Conservation (phyloP, 2,113 vertebrate genomes). For the Seriola rivoliana region DNA sequence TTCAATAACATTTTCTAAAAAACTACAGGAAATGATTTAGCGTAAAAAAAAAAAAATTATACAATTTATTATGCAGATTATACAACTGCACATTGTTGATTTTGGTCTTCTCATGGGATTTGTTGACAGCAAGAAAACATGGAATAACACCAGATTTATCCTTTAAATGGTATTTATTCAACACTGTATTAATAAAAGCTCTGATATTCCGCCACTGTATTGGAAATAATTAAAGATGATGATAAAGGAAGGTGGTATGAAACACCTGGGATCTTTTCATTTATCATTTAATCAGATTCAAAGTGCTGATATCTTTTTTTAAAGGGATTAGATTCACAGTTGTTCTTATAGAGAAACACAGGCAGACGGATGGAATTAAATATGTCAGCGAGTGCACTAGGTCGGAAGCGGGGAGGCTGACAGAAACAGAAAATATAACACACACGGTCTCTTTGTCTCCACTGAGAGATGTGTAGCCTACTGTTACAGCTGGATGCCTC, state of each 20-base stretch:
- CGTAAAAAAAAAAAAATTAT: background rate
- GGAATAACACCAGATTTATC: background rate
- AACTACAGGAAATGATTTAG: background rate
- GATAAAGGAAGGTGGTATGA: background rate
- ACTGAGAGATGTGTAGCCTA: constrained; percentile 35
- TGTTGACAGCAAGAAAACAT: background rate
- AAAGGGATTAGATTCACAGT: background rate
- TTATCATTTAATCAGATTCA: too few relatives aligned
- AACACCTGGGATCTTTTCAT: too few relatives aligned
- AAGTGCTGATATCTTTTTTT: background rate
- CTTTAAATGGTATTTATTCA: background rate
- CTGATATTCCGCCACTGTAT: background rate
- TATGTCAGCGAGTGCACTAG: background rate
- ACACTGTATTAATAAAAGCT: background rate
- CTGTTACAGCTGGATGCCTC: constrained; percentile 54
- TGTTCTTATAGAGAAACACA: background rate
- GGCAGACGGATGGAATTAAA: background rate
- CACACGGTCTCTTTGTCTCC: constrained; percentile 62
- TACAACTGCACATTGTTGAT: too few relatives aligned
- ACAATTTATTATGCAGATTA: too few relatives aligned
- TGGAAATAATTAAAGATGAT: background rate
- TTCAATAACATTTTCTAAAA: background rate
- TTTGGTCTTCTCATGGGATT: background rate
- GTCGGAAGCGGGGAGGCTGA: constrained; percentile 1
- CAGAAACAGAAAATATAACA: constrained; percentile 53